Base-by-base conservation (phyloP, 2,888 invertebrate species). In the Dusona sp. region DNA sequence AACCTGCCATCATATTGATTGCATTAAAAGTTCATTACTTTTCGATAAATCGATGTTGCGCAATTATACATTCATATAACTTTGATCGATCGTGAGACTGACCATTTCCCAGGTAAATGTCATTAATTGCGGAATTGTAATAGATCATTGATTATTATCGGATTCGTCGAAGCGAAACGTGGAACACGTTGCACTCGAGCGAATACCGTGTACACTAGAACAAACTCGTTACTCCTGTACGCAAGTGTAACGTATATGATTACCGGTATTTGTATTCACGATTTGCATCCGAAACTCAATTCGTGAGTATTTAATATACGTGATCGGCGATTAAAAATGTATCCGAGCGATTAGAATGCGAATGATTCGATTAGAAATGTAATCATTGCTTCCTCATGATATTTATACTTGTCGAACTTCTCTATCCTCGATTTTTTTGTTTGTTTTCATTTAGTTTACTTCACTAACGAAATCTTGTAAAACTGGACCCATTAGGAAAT, bases 81-180 rank as follows among this genome's bases (percentile, higher is more conserved):
- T 33, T 38, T 77, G 13, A 73, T 72, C 51, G 33, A 64, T 0
- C 45, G 25, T 42, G 7, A 13, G 19, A 33, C 11, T 45, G 33
- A 36, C 8, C 29, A 51, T 51, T 64, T 73, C 36, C 22, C 61
- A 42, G 51, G 8, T 51, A n/a, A 48, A 82, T 61, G 19, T 67
- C 19, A 68, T 68, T 64, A 57, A 45, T 16, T 8, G 36, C 33
- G 57, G 68, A 48, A 79, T 79, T 48, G 61, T 61, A 77, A 70
- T 70, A 42, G 51, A 68, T 80, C 61, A 64, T 70, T 75, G 16
- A 73, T 67, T 57, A 80, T 75, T 75, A 73, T 73, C 42, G 48
- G 74, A 79, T 67, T 79, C 68, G 74, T 79, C 61, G 73, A 68
- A 48, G 73, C 57, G 83, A 51, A 79, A 79, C 83, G 68, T 54